These are phyloP conservation scores for Anguilla pacifica DNA, from an alignment of 2,797 vertebrate species.

Conservation along the genomic window DNA sequence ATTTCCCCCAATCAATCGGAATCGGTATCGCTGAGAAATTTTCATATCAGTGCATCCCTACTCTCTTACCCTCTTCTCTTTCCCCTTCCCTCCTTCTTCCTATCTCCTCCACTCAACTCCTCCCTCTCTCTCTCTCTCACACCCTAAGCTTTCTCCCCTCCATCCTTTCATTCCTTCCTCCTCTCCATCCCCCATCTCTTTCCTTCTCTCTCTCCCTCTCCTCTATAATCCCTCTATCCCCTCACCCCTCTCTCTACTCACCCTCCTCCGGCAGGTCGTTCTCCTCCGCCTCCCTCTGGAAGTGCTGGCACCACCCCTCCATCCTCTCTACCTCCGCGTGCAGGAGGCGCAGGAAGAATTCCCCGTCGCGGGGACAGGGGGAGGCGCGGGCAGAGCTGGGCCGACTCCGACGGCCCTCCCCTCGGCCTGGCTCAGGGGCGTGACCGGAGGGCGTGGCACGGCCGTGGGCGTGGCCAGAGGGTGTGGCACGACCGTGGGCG, in stretches of 20 bases:
- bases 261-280: constrained; percentile 87
- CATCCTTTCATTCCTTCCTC: neutral
- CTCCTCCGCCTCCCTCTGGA: constrained; percentile 86
- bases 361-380: constrained; percentile 88
- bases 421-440: constrained; percentile 71
- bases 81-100: neutral
- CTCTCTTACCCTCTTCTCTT: neutral
- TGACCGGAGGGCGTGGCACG: too few relatives aligned
- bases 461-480: constrained; percentile 42
- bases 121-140: too few relatives aligned
- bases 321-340: constrained; percentile 93
- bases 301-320: constrained; percentile 95
- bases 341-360: constrained; percentile 95
- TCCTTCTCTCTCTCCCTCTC: neutral
- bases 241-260: constrained; percentile 66
- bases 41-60: too few relatives aligned
- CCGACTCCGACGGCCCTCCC: constrained; percentile 62
- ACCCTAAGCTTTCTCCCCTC: neutral
- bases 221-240: neutral
- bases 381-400: constrained; percentile 66
- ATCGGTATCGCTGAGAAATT: too few relatives aligned
- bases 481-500: constrained; percentile 40
- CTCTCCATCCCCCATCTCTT: neutral
- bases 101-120: too few relatives aligned
- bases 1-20: too few relatives aligned